A percentile compares a stretch with the other conserved stretches of the same genome.
Conservation (phyloP, 2,888 invertebrate genomes). For the Diarsia brunnea region DNA sequence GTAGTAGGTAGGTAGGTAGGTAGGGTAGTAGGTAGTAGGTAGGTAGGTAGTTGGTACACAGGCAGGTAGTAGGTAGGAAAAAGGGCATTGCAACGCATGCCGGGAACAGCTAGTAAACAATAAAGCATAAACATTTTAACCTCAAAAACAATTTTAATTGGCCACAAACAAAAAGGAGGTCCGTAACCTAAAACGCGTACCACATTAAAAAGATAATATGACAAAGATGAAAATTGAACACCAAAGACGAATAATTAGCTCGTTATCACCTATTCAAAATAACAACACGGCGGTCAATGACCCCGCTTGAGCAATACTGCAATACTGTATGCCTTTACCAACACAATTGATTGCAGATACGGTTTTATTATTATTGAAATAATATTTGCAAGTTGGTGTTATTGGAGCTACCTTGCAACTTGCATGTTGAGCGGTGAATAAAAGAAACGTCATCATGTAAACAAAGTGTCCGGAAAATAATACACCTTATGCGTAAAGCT, state of each 20-base stretch:
- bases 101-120: too few relatives aligned
- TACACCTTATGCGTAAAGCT: too few relatives aligned
- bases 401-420: conserved; percentile 26
- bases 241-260: conserved; percentile 45
- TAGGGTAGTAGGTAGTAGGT: too few relatives aligned
- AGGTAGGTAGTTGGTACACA: too few relatives aligned
- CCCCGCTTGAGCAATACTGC: conserved; percentile 67
- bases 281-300: conserved; percentile 66
- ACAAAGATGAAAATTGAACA: background rate
- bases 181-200: background rate
- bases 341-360: conserved; percentile 62
- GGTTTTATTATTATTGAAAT: conserved; percentile 61
- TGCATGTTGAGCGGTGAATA: conserved; percentile 17
- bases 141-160: background rate
- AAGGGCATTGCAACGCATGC: too few relatives aligned
- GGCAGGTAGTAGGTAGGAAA: too few relatives aligned
- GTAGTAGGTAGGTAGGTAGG: too few relatives aligned
- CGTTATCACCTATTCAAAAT: conserved; percentile 56
- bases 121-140: too few relatives aligned
- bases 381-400: conserved; percentile 42
- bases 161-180: conserved; percentile 11
- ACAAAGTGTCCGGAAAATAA: background rate
- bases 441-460: conserved; percentile 15
- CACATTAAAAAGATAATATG: conserved; percentile 30
- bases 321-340: conserved; percentile 61